Evolutionary conservation across 2,888 invertebrate species (phyloP), one percentile per base, ranked within the genome.

Genomic region (Sipha maydis): DNA sequence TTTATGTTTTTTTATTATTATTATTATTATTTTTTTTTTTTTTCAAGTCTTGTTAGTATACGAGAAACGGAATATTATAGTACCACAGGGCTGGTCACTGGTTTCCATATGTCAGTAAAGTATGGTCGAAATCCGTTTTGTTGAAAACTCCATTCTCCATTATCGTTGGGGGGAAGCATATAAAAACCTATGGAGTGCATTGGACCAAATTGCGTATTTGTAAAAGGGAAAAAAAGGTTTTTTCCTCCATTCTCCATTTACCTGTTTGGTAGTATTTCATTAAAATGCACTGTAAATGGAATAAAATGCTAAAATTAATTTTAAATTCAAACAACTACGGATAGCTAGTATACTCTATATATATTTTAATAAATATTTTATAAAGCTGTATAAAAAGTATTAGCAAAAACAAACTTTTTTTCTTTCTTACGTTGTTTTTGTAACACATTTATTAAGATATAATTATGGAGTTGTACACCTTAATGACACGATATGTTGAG

Each of bases 111-210:
- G 48, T 31, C 69, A 41, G 11, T 75, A 25, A 28, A n/a, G n/a
- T 83, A 75, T 67, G 77, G 67, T 48, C 67, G 34, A 85, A 77
- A 77, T 85, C 67, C 3, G 67, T 85, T 77, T 77, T 77, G 31
- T 77, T 28, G 34, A 67, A 77, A 19, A 48, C 25, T 77, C 41
- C 31, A 48, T 41, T 85, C 48, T 85, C 48, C 41, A 11, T 67
- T 41, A 28, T 41, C 34, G 31, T n/a, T 3, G 41, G 61, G 61
- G 61, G 41, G 28, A 31, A 11, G 34, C 78, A 17, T 31, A 31
- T 5, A 19, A 34, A n/a, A 71, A 71, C 17, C 31, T 41, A 71
- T 4, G 48, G 28, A 83, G 48, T 48, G 82, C 82, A 25, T 69
- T 83, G 25, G 31, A 83, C 69, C 82, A 14, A 83, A 71, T 71